Evolutionary conservation across 2,797 vertebrate genomes (phyloP).

Genomic region (Borostomias antarcticus): DNA sequence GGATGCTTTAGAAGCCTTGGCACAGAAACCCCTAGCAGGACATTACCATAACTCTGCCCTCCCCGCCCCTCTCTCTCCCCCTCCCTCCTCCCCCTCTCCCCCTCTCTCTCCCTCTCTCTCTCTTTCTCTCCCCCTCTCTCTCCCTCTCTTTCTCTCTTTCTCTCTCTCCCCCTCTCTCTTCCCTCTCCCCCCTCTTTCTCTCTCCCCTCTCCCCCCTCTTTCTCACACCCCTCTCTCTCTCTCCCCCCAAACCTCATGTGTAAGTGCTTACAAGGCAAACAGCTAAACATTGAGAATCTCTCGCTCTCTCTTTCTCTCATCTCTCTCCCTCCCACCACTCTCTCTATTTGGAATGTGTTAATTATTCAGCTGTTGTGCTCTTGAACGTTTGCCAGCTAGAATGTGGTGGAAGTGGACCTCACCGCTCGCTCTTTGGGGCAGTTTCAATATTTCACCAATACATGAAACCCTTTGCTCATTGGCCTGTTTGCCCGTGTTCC

Average conservation of each 20-base stretch:
- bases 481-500: conserved; percentile 4
- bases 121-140: neutral
- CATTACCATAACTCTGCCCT: conserved; percentile 73
- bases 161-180: conserved; percentile 44
- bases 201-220: conserved; percentile 24
- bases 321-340: conserved; percentile 11
- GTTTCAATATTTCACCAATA: conserved; percentile 58
- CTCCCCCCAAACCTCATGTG: conserved; percentile 54
- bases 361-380: conserved; percentile 67
- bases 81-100: neutral
- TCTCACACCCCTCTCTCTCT: conserved; percentile 12
- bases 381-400: conserved; percentile 52
- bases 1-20: conserved; percentile 66
- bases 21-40: conserved; percentile 60
- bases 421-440: conserved; percentile 38
- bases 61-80: conserved; percentile 60
- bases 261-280: conserved; percentile 73
- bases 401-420: conserved; percentile 28
- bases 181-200: conserved; percentile 66
- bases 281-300: conserved; percentile 44
- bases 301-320: conserved; percentile 3
- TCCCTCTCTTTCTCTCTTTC: conserved; percentile 56
- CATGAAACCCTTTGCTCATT: conserved; percentile 25
- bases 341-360: conserved; percentile 64
- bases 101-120: conserved; percentile 39